Conservation (phyloP, 2,888 invertebrate species). For the Pristionchus entomophagus region DNA sequence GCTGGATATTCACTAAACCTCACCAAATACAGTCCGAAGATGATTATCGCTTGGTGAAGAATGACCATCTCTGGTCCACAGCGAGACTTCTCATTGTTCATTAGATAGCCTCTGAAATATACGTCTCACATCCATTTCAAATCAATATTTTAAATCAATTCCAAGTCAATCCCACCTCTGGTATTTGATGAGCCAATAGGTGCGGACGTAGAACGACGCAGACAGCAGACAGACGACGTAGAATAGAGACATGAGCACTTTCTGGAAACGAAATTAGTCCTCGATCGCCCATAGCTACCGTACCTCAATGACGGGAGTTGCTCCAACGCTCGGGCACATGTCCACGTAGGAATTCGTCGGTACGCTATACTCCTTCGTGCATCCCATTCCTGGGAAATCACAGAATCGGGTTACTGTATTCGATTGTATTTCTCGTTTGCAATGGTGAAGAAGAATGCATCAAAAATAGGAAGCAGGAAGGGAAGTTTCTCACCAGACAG, state of each 20-base stretch:
- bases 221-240: background rate
- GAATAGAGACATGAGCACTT: background rate
- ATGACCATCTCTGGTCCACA: slow-evolving; percentile 7
- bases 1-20: background rate
- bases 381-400: background rate
- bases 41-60: slow-evolving; percentile 24
- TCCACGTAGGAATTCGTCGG: slow-evolving; percentile 6
- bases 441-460: too few relatives aligned
- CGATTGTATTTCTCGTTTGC: background rate
- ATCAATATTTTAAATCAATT: background rate
- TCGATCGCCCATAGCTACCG: background rate
- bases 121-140: background rate
- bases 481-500: background rate
- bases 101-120: background rate
- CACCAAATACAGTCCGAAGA: slow-evolving; percentile 1
- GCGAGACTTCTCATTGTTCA: background rate
- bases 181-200: background rate
- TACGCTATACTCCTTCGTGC: background rate
- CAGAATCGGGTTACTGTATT: too few relatives aligned
- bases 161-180: background rate
- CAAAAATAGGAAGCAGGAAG: too few relatives aligned
- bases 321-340: background rate
- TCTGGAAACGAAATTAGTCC: background rate
- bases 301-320: background rate
- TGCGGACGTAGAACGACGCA: background rate